Base-by-base conservation (phyloP, 1,140 invertebrate species). In the Drosophila simulans region DNA sequence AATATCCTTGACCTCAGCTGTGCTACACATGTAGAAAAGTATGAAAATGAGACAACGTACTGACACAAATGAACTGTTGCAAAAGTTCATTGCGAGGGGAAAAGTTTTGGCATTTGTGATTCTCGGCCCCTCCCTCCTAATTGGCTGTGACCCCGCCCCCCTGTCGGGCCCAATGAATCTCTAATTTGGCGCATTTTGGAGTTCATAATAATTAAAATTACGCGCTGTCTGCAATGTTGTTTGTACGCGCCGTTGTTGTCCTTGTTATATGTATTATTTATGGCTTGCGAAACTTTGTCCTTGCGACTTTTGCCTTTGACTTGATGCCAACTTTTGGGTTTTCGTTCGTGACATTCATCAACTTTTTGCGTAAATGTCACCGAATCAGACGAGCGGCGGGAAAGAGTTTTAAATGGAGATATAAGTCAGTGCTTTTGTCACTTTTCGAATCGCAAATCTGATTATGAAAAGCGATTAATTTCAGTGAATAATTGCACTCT, bases 181-280 rank as follows among this genome's bases (percentile, higher is more conserved):
- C 75, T 88, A 86, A 89, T 88, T 88, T 88, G 81, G 75, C 60
- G 68, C 79, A 71, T 77, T 82, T 77, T 57, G 45, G 73, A 82
- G 68, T 81, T 86, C 83, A 88, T 89, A 76, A 88, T 88, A 88
- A 88, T 88, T 88, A 88, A 88, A 88, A 88, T 89, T 83, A 88
- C 64, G 77, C 82, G 63, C 51, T 69, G 68, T 52, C 82, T 77
- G 75, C 82, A 85, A 66, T 85, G 84, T 78, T 78, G 70, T 49
- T 74, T 76, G 48, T 58, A 58, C 34, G 55, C 46, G 48, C 57
- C 55, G 58, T 77, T 78, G 62, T 73, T 69, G 39, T 58, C 35
- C 71, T 71, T 84, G 80, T 80, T 85, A 74, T 81, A 81, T 85
- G 77, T 71, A 74, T 77, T 85, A 86, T 86, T 85, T 85, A 86